These are phyloP conservation scores for Drosophila gaucha DNA, from an alignment of 2,888 invertebrate genomes.

Conservation along the genomic window DNA sequence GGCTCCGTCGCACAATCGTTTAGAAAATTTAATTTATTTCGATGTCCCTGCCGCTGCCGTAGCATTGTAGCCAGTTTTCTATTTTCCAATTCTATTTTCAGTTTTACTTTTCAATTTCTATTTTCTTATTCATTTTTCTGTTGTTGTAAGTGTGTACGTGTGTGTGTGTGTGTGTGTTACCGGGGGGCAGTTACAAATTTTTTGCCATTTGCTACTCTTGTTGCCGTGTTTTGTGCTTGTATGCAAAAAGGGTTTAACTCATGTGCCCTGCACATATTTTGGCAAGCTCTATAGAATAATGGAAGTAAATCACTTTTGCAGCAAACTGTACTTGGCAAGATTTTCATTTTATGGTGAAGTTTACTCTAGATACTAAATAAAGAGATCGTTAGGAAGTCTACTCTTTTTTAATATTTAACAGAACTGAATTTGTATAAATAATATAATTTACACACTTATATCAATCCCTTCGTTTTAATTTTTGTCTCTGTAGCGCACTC, in stretches of 20 bases:
- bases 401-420: no score
- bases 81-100: slow-evolving; percentile 71
- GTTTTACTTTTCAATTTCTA: slow-evolving; percentile 59
- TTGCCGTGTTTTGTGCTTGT: slow-evolving; percentile 59
- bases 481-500: slow-evolving; percentile 29
- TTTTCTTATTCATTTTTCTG: slow-evolving; percentile 35
- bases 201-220: slow-evolving; percentile 63
- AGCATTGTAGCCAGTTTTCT: slow-evolving; percentile 66
- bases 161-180: slow-evolving; percentile 33
- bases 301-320: slow-evolving; percentile 23
- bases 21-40: slow-evolving; percentile 80
- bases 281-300: slow-evolving; percentile 11
- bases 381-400: no score
- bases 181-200: slow-evolving; percentile 68
- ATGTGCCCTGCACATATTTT: slow-evolving; percentile 35
- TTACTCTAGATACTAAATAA: no score
- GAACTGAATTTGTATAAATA: neutral
- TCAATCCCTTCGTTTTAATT: neutral
- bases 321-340: slow-evolving; percentile 31
- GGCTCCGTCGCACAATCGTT: slow-evolving; percentile 67
- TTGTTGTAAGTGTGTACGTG: neutral
- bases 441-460: neutral
- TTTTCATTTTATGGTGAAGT: no score
- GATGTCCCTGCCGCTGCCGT: slow-evolving; percentile 41
- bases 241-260: slow-evolving; percentile 70